Percentiles rank a stretch among this genome's conserved stretches.
Evolutionary conservation across 2,113 vertebrate species (phyloP).

Genomic region (Petroica traversi): DNA sequence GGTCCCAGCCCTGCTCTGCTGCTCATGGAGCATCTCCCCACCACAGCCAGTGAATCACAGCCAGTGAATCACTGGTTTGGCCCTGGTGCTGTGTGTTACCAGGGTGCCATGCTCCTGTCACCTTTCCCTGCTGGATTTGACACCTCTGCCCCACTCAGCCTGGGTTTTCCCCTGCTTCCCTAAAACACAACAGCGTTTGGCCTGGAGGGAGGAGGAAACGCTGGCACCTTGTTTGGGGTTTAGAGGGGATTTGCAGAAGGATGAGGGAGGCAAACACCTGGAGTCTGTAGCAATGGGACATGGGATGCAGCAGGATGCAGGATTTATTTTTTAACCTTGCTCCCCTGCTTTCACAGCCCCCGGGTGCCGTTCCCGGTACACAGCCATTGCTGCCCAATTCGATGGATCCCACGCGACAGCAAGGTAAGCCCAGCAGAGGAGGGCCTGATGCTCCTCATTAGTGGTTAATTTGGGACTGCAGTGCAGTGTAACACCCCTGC

Average conservation of each 20-base stretch:
- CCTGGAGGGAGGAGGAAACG: accelerated
- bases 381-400: conserved; percentile 96
- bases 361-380: conserved; percentile 92
- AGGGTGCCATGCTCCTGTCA: not conserved
- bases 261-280: not conserved
- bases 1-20: not conserved
- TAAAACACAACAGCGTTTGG: not conserved
- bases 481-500: not conserved
- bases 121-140: not conserved
- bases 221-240: not conserved
- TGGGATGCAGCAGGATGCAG: not conserved
- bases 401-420: conserved; percentile 96
- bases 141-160: accelerated
- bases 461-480: not conserved
- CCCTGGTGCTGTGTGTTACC: not conserved
- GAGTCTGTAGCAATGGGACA: not conserved
- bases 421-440: conserved; percentile 77
- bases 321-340: not conserved
- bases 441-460: accelerated
- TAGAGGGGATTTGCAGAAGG: not conserved
- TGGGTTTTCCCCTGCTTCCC: not conserved
- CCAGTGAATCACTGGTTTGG: not conserved
- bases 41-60: not conserved
- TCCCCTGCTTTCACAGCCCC: conserved; percentile 79
- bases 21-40: not conserved